These are phyloP conservation scores for Phaonia tiefii DNA, from an alignment of 2,888 invertebrate species.

Conservation along the genomic window DNA sequence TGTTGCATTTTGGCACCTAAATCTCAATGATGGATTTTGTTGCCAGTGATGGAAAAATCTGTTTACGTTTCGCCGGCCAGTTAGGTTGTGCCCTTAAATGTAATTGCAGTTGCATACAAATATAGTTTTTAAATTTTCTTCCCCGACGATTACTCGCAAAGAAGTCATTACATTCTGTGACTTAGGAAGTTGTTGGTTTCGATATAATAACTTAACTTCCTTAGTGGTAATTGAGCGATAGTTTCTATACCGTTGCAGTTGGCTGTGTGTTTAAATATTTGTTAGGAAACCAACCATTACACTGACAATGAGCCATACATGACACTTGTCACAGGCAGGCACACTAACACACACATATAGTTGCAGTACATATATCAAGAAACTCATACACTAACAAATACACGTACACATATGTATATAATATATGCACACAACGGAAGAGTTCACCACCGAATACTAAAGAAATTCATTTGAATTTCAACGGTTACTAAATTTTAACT, in stretches of 20 bases:
- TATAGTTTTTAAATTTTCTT: too few relatives aligned
- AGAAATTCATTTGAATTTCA: constrained; percentile 56
- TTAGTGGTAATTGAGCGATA: too few relatives aligned
- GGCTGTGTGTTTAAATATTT: neutral
- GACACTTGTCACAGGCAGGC: constrained; percentile 18
- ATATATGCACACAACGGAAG: neutral
- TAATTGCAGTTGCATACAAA: too few relatives aligned
- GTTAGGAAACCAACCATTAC: constrained; percentile 12
- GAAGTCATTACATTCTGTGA: too few relatives aligned
- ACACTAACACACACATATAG: neutral
- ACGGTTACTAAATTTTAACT: constrained; percentile 61
- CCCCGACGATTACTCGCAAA: too few relatives aligned
- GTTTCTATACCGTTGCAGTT: neutral
- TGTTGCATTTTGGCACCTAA: too few relatives aligned
- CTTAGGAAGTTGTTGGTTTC: too few relatives aligned
- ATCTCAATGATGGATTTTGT: too few relatives aligned
- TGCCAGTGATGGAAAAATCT: too few relatives aligned
- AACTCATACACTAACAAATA: neutral
- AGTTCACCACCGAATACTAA: constrained; percentile 7
- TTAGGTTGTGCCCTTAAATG: too few relatives aligned
- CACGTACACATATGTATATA: neutral
- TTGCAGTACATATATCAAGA: neutral
- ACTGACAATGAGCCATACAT: constrained; percentile 14
- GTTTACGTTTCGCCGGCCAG: too few relatives aligned
- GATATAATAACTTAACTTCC: too few relatives aligned